Percentiles rank a stretch among this genome's conserved stretches.
These are phyloP conservation scores for Petromus typicus DNA, from an alignment of 2,113 vertebrate species.

Conservation along the genomic window DNA sequence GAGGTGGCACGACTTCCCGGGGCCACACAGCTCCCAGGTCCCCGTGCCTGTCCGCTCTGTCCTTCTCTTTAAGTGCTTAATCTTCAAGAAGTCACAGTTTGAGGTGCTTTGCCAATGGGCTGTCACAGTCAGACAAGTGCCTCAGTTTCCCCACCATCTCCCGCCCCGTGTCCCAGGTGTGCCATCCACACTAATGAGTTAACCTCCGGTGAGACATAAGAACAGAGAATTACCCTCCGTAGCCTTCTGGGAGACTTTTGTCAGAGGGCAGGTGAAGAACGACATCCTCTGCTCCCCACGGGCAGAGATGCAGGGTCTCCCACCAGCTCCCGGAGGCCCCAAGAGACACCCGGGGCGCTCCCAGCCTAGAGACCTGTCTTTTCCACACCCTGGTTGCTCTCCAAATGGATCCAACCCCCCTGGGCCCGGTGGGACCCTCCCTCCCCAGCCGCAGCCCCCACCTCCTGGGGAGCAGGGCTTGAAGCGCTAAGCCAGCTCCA, in stretches of 20 bases:
- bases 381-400: too few species aligned
- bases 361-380: background rate
- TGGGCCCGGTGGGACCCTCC: background rate
- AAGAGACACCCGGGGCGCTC: background rate
- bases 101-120: background rate
- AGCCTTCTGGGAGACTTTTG: constrained; percentile 73
- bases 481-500: constrained; percentile 51
- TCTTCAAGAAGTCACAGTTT: background rate
- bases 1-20: background rate
- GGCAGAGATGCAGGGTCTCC: constrained; percentile 1
- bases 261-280: constrained; percentile 80
- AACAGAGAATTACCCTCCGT: constrained; percentile 68
- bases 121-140: background rate
- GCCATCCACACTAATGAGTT: constrained; percentile 19
- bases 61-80: background rate
- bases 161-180: background rate
- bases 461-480: constrained; percentile 16
- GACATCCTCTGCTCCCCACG: constrained; percentile 80
- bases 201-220: constrained; percentile 65
- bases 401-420: background rate
- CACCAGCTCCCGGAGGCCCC: background rate
- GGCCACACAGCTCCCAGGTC: background rate
- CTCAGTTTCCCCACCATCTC: background rate
- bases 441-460: background rate
- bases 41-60: background rate